phyloP scores from a whole-genome alignment of 1,140 invertebrate genomes.

The Conus ventricosus region DNA sequence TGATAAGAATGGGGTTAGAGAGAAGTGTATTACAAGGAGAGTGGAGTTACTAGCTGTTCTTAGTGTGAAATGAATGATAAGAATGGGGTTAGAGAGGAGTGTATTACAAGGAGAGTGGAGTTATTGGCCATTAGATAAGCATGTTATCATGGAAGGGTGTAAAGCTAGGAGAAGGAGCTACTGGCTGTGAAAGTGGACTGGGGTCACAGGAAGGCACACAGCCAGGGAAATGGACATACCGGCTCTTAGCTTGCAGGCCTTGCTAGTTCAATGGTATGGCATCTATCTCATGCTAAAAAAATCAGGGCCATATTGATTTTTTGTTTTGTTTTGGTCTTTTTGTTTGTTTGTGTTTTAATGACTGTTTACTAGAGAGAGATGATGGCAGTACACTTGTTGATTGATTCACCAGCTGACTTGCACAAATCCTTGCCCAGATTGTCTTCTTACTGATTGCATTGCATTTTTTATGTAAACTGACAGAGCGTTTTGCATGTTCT shows the following conservation, averaged over 20 bases:
- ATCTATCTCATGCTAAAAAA: not conserved
- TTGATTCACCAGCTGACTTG: not conserved
- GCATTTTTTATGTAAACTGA: not conserved
- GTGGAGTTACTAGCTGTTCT: too few species aligned
- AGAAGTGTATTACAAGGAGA: too few species aligned
- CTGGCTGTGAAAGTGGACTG: too few species aligned
- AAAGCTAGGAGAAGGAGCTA: too few species aligned
- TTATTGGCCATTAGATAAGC: too few species aligned
- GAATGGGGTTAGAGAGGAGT: too few species aligned
- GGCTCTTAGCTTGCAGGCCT: not conserved
- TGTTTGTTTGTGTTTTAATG: not conserved
- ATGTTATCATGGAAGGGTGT: too few species aligned
- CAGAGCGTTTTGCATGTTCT: not conserved
- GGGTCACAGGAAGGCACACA: too few species aligned
- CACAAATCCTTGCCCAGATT: not conserved
- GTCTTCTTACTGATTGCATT: not conserved
- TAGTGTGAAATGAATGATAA: too few species aligned
- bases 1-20: too few species aligned
- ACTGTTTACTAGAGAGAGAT: not conserved
- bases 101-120: too few species aligned
- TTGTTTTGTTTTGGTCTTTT: not conserved
- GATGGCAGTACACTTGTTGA: not conserved
- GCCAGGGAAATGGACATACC: not conserved
- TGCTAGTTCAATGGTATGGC: not conserved
- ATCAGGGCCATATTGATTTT: not conserved